Conservation (phyloP, 2,888 invertebrate species). For the Drosophila antonietae region DNA sequence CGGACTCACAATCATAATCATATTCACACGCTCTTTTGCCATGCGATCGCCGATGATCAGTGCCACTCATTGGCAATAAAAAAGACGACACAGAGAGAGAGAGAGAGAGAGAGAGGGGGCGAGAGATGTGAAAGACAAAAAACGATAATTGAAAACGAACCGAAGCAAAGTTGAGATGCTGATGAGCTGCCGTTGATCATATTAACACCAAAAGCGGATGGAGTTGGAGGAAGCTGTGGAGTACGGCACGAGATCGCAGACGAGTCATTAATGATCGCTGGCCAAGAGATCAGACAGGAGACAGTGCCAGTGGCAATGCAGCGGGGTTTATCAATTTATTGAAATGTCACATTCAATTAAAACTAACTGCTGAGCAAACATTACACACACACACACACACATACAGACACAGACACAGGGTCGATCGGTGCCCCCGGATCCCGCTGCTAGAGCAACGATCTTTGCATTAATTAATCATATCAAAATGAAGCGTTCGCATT, state of each 20-base stretch:
- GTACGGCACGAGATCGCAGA: constrained; percentile 47
- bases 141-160: constrained; percentile 59
- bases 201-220: constrained; percentile 64
- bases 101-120: background rate
- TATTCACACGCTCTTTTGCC: constrained; percentile 80
- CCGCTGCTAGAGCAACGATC: constrained; percentile 36
- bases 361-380: constrained; percentile 77
- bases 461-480: constrained; percentile 75
- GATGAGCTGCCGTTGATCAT: constrained; percentile 78
- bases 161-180: constrained; percentile 70
- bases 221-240: constrained; percentile 30
- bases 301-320: constrained; percentile 27
- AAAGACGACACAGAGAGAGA: background rate
- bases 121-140: constrained; percentile 23
- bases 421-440: constrained; percentile 52
- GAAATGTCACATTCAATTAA: constrained; percentile 81
- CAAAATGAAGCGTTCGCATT: constrained; percentile 75
- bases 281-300: constrained; percentile 34
- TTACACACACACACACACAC: no score
- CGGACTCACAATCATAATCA: constrained; percentile 36
- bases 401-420: constrained; percentile 52
- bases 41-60: constrained; percentile 65
- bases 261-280: constrained; percentile 37
- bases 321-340: constrained; percentile 74
- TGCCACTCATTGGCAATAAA: constrained; percentile 49